These are phyloP conservation scores for Zaprionus taronus DNA, from an alignment of 1,140 invertebrate species.

Conservation along the genomic window DNA sequence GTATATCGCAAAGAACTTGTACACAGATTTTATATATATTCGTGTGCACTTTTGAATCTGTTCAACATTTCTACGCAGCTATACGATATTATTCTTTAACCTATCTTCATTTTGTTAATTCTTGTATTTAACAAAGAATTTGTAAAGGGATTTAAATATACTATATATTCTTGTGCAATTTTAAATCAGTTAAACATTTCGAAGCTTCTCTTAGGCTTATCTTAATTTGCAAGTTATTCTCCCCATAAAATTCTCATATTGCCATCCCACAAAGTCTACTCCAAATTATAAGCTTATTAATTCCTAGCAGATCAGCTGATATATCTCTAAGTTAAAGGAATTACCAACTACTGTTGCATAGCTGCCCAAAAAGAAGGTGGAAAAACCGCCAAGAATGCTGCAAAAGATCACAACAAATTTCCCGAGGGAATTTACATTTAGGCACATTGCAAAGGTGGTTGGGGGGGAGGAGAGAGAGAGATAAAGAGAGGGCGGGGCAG, in stretches of 20 bases:
- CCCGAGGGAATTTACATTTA: constrained; percentile 1
- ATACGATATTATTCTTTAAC: too few species aligned
- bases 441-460: background rate
- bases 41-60: too few species aligned
- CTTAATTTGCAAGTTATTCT: background rate
- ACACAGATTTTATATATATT: too few species aligned
- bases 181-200: background rate
- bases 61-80: too few species aligned
- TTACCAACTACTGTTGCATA: background rate
- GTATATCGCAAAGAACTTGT: too few species aligned
- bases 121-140: too few species aligned
- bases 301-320: background rate
- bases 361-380: background rate
- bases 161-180: background rate
- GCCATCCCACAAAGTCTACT: background rate
- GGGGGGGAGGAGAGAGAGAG: background rate
- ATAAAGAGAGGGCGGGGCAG: background rate
- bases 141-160: too few species aligned
- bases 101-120: too few species aligned
- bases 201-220: too few species aligned
- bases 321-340: background rate
- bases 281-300: background rate
- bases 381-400: background rate
- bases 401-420: background rate
- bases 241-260: background rate